Evolutionary conservation across 1,140 invertebrate genomes (phyloP), one percentile per base, ranked within the genome.

Genomic region (Aphelinus certus): DNA sequence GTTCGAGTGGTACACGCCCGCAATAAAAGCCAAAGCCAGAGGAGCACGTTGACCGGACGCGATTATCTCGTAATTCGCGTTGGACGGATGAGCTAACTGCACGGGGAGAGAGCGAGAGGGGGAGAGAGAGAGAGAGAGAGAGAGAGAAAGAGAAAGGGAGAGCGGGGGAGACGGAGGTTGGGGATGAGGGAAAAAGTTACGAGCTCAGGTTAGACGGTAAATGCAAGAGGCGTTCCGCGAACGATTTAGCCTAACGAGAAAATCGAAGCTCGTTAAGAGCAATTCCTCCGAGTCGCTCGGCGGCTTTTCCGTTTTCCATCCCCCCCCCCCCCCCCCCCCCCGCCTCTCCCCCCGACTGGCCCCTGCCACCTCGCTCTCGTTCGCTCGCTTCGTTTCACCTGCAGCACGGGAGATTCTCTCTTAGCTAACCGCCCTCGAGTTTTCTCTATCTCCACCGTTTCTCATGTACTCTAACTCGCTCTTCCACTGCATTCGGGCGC

Each of bases 201-300:
- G 69, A 75, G 73, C 61, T 75, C 62, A 76, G 61, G 66, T 55
- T 66, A 73, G 75, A 61, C 65, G 78, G 75, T 75, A 75, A 80
- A 81, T 81, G 81, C 79, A 78, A 71, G 73, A 79, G 77, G 79
- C 79, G 77, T 83, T 80, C 77, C 79, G 74, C 53, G 77, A 83
- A 83, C 80, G 79, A 82, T 82, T 83, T 71, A 77, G 77, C 66
- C 80, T 85, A 85, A 85, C 82, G 79, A 83, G 82, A 83, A 84
- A 84, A 85, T 84, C 83, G 83, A 84, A 82, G 80, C 79, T 84
- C 82, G 80, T 85, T 85, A 84, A 80, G 80, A 80, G 81, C 79
- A 83, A 84, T 84, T 84, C 82, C 81, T 81, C 76, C 78, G 73
- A 81, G 78, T 81, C 77, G 79, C 69, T 79, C 78, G 67, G 61